These are phyloP conservation scores for Patella depressa DNA, from an alignment of 2,888 invertebrate species.

Conservation along the genomic window DNA sequence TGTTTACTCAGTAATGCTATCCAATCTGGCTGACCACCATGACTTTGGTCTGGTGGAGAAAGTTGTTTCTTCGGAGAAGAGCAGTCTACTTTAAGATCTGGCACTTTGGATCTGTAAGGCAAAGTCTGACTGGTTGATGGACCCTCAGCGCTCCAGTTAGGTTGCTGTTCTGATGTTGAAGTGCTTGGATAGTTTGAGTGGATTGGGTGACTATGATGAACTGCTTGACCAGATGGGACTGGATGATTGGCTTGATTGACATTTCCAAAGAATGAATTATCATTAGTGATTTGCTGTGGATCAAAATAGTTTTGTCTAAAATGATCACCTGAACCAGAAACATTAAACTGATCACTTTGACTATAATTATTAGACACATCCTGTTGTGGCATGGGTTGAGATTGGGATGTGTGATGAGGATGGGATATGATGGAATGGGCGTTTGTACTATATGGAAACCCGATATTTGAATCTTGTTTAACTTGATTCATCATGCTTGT, in stretches of 20 bases:
- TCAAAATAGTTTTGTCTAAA: not conserved
- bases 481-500: not conserved
- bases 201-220: not conserved
- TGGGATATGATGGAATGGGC: not conserved
- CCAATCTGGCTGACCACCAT: constrained; percentile 43
- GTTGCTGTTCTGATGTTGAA: constrained; percentile 1
- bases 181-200: not conserved
- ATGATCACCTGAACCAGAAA: not conserved
- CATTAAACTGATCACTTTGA: not conserved
- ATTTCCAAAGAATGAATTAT: too few species aligned
- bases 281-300: not conserved
- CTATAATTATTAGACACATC: not conserved
- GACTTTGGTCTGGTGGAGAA: not conserved
- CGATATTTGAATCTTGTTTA: not conserved
- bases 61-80: constrained; percentile 19
- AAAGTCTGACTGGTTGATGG: not conserved
- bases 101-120: constrained; percentile 10
- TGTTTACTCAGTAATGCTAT: constrained; percentile 58
- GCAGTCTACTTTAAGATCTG: constrained; percentile 34
- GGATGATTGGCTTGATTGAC: too few species aligned
- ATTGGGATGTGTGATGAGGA: not conserved
- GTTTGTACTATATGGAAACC: not conserved
- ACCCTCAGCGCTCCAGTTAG: not conserved
- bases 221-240: not conserved
- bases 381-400: not conserved